These are phyloP conservation scores for Philopotamus ludificatus DNA, from an alignment of 1,140 invertebrate species.

Conservation along the genomic window DNA sequence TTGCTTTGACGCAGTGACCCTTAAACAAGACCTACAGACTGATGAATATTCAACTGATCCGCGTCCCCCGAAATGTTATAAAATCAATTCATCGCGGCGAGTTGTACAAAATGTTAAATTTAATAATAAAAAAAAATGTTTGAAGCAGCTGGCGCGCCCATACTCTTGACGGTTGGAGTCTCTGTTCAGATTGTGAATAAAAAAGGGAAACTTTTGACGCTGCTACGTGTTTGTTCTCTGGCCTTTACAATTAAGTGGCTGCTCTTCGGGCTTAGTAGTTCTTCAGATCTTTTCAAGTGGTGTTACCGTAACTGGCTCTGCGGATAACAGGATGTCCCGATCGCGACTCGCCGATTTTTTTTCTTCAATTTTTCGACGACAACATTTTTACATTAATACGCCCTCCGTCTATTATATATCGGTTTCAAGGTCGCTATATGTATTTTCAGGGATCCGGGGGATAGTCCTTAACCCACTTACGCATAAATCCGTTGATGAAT, in stretches of 20 bases:
- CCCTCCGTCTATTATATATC: no score
- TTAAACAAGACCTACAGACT: not conserved
- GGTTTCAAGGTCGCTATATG: no score
- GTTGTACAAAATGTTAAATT: no score
- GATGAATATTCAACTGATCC: not conserved
- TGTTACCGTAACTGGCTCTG: constrained; percentile 1
- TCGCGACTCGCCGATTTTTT: no score
- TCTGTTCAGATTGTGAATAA: constrained; percentile 2
- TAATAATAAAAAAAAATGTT: not conserved
- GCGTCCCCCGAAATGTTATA: no score
- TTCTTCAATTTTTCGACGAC: no score
- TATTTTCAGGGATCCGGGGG: no score
- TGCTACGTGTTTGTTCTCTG: constrained; percentile 8
- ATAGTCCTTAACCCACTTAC: no score
- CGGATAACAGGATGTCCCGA: not conserved
- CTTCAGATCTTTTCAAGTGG: constrained; percentile 19
- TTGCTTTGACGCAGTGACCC: not conserved
- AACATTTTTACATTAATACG: no score
- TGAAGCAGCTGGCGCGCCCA: not conserved
- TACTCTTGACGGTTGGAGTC: no score
- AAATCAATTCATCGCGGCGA: no score
- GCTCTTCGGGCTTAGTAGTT: not conserved
- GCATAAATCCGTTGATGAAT: no score
- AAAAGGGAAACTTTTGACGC: constrained; percentile 22
- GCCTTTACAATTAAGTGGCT: constrained; percentile 24